Evolutionary conservation across 1,140 invertebrate species (phyloP).

Genomic region (Aphaenogaster ashmeadi): DNA sequence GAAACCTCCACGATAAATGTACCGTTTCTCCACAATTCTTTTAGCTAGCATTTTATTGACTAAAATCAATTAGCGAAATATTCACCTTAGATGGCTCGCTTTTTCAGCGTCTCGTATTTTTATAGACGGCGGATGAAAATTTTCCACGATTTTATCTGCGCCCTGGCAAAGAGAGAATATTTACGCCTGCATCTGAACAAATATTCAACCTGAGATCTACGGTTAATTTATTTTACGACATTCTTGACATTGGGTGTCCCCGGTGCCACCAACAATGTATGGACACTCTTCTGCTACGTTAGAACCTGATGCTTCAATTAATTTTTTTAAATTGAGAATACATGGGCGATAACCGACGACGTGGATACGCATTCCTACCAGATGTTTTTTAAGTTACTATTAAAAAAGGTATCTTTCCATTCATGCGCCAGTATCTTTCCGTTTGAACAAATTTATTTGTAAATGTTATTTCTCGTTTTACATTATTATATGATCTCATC

Average conservation of each 20-base stretch:
- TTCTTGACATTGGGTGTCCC: conserved; percentile 9
- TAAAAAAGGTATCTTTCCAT: conserved; percentile 14
- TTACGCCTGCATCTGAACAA: conserved; percentile 5
- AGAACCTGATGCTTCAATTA: conserved; percentile 12
- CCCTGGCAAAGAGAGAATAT: background rate
- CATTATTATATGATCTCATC: background rate
- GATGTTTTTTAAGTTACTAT: conserved; percentile 29
- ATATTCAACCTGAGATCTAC: background rate
- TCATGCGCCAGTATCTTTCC: conserved; percentile 7
- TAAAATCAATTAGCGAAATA: background rate
- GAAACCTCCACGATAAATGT: background rate
- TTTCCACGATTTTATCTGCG: conserved; percentile 15
- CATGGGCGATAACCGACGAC: background rate
- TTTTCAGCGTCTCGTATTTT: conserved; percentile 36
- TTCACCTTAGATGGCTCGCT: background rate
- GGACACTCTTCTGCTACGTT: background rate
- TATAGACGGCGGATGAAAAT: background rate
- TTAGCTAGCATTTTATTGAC: background rate
- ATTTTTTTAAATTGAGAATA: conserved; percentile 34
- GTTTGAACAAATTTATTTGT: background rate
- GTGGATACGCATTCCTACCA: background rate
- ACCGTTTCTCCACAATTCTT: background rate
- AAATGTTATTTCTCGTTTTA: background rate
- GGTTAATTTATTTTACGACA: conserved; percentile 56
- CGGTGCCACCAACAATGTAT: background rate